phyloP scores from a whole-genome alignment of 2,888 invertebrate species.

The Pachydiplax longipennis region DNA sequence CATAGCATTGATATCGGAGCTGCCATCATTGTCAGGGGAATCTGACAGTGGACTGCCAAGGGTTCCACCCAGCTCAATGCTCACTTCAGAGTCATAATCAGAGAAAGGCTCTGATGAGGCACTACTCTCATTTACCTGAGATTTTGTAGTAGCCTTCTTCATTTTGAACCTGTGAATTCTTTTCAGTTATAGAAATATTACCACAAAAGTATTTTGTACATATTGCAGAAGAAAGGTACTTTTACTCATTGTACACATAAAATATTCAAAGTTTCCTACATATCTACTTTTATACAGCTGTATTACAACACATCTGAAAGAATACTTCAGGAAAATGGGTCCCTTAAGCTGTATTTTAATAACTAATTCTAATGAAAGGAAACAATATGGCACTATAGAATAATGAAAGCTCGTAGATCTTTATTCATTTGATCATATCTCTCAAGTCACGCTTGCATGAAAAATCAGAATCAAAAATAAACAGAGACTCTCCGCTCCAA shows the following conservation, averaged over 20 bases:
- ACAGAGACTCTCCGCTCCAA: too few relatives aligned
- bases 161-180: background rate
- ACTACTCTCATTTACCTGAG: background rate
- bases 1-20: conserved; percentile 53
- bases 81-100: background rate
- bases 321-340: too few relatives aligned
- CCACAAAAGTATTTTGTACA: background rate
- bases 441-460: too few relatives aligned
- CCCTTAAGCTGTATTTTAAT: too few relatives aligned
- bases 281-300: too few relatives aligned
- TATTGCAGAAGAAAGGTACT: background rate
- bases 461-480: too few relatives aligned
- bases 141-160: background rate
- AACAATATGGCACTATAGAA: too few relatives aligned
- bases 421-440: too few relatives aligned
- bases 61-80: conserved; percentile 26
- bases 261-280: background rate
- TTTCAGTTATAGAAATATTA: background rate
- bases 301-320: too few relatives aligned
- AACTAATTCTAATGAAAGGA: too few relatives aligned
- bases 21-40: conserved; percentile 50
- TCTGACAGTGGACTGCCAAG: conserved; percentile 52
- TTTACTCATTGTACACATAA: background rate
- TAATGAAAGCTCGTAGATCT: too few relatives aligned
- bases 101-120: background rate